Evolutionary conservation across 2,113 vertebrate species (phyloP).

Genomic region (Prinia subflava): DNA sequence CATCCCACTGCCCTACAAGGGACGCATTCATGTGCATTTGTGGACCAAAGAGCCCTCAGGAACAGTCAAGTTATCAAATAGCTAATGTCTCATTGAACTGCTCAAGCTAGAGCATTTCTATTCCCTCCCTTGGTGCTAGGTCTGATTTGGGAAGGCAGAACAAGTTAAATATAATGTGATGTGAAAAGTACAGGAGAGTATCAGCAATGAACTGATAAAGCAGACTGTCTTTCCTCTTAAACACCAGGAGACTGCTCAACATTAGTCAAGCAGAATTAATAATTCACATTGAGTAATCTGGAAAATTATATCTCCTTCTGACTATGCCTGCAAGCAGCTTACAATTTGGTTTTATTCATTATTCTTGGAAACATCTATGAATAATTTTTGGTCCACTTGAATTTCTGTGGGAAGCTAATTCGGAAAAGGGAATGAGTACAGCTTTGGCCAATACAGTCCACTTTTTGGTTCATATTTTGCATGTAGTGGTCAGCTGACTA

Average conservation of each 20-base stretch:
- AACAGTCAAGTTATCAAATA: not conserved
- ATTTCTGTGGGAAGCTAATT: conserved; percentile 21
- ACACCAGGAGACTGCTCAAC: not conserved
- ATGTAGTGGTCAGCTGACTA: not conserved
- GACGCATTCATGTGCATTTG: rapidly evolving
- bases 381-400: conserved; percentile 29
- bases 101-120: not conserved
- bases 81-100: not conserved
- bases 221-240: not conserved
- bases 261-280: conserved; percentile 39
- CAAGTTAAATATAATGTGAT: not conserved
- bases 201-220: not conserved
- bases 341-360: conserved; percentile 28
- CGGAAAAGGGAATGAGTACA: not conserved
- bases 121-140: not conserved
- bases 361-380: conserved; percentile 39
- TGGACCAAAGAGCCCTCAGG: not conserved
- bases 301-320: conserved; percentile 28
- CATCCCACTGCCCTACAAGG: not conserved
- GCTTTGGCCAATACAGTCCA: not conserved
- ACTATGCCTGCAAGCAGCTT: conserved; percentile 35
- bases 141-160: not conserved
- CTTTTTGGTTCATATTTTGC: not conserved
- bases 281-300: conserved; percentile 48
- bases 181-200: not conserved